Evolutionary conservation across 2,888 invertebrate genomes (phyloP).

Genomic region (Orgyia antiqua): DNA sequence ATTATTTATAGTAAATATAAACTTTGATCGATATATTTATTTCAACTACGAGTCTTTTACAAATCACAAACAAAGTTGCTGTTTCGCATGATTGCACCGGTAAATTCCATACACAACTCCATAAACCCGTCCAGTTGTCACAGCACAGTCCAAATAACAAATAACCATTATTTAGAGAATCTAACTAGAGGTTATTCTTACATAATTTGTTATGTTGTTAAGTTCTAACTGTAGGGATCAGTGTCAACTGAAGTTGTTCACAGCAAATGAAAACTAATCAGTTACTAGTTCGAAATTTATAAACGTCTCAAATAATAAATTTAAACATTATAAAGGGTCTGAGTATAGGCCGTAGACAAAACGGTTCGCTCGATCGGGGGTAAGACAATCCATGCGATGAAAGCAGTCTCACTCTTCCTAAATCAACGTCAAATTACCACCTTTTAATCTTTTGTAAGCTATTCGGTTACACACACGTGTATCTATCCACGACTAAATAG

Average conservation of each 20-base stretch:
- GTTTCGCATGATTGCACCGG: too few relatives aligned
- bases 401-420: constrained; percentile 57
- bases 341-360: constrained; percentile 43
- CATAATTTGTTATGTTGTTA: too few relatives aligned
- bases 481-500: constrained; percentile 43
- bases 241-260: constrained; percentile 12
- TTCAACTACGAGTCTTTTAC: too few relatives aligned
- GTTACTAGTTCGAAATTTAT: constrained; percentile 37
- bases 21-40: too few relatives aligned
- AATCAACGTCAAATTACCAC: constrained; percentile 77
- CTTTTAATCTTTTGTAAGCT: constrained; percentile 71
- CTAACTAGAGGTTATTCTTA: too few relatives aligned
- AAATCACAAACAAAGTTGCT: too few relatives aligned
- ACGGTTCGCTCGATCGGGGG: constrained; percentile 40
- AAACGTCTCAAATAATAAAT: constrained; percentile 49
- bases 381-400: constrained; percentile 67
- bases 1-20: too few relatives aligned
- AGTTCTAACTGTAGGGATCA: constrained; percentile 10
- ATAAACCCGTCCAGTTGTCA: too few relatives aligned
- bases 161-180: too few relatives aligned
- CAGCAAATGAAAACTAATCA: constrained; percentile 26
- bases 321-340: constrained; percentile 45
- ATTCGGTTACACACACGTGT: constrained; percentile 72
- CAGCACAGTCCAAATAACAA: too few relatives aligned
- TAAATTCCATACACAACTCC: too few relatives aligned